Percentiles rank a stretch among this genome's conserved stretches.
Evolutionary conservation across 2,797 vertebrate genomes (phyloP).

Genomic region (Coregonus suidteri): DNA sequence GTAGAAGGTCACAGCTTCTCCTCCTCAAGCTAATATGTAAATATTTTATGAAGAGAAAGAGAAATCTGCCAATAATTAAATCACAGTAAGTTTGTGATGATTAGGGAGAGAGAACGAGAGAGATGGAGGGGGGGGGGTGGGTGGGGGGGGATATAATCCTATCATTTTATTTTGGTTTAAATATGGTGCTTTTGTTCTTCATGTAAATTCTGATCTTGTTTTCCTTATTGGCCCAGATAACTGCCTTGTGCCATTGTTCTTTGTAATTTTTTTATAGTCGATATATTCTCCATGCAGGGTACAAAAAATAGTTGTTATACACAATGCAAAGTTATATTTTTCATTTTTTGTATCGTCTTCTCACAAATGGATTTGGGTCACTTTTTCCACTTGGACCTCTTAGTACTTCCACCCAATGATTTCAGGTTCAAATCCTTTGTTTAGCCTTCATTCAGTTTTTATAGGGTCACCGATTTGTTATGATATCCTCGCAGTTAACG

Average conservation of each 20-base stretch:
- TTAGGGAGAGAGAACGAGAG: background rate
- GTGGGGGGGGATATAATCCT: slow-evolving; percentile 30
- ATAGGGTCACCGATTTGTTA: background rate
- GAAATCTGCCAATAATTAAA: background rate
- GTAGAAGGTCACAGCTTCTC: background rate
- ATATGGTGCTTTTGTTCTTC: slow-evolving; percentile 45
- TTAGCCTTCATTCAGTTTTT: background rate
- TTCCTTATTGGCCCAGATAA: background rate
- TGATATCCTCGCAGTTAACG: background rate
- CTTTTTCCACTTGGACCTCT: background rate
- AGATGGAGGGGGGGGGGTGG: background rate
- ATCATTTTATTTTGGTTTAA: slow-evolving; percentile 43
- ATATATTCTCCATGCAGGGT: background rate
- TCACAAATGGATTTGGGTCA: background rate
- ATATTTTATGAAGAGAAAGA: background rate
- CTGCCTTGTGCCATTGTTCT: too few species aligned
- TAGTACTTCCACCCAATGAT: background rate
- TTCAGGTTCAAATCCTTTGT: background rate
- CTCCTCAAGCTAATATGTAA: slow-evolving; percentile 13
- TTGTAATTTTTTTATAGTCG: too few species aligned
- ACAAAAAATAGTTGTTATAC: background rate
- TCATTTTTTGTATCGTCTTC: background rate
- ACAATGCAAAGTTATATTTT: background rate
- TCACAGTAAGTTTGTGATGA: background rate
- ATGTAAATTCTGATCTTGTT: slow-evolving; percentile 41